phyloP scores from a whole-genome alignment of 1,140 invertebrate species.

The Panulirus ornatus region DNA sequence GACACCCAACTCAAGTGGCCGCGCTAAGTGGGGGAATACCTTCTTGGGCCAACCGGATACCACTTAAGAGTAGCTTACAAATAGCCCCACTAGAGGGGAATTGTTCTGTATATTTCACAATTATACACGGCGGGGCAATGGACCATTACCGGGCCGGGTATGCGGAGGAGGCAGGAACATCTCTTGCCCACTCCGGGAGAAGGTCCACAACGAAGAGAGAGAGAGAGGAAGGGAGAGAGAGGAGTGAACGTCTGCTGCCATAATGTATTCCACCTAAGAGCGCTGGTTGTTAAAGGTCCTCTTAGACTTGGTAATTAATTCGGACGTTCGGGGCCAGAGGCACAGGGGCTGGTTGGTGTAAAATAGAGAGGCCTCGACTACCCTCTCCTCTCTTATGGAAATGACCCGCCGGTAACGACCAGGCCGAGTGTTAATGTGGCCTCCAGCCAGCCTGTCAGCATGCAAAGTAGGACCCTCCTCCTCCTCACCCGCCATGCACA shows the following conservation, averaged over 20 bases:
- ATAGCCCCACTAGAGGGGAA: constrained; percentile 65
- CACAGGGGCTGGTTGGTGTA: constrained; percentile 68
- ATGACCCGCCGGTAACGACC: constrained; percentile 58
- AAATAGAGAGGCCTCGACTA: constrained; percentile 67
- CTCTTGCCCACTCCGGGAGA: constrained; percentile 45
- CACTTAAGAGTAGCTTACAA: constrained; percentile 71
- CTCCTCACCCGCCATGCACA: constrained; percentile 7
- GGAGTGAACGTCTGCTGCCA: background rate
- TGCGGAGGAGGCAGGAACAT: background rate
- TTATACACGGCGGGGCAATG: constrained; percentile 35
- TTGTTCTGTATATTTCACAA: constrained; percentile 56
- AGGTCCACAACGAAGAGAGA: too few relatives aligned
- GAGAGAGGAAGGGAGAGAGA: constrained; percentile 21
- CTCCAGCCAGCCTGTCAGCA: constrained; percentile 62
- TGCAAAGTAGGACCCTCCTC: constrained; percentile 60
- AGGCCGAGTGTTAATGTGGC: constrained; percentile 68
- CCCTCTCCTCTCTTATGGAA: constrained; percentile 73
- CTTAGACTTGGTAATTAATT: constrained; percentile 73
- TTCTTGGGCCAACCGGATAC: constrained; percentile 71
- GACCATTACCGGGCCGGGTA: constrained; percentile 33
- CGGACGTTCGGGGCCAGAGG: constrained; percentile 57
- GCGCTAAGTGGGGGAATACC: constrained; percentile 67
- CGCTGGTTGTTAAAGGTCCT: constrained; percentile 66
- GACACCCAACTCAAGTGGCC: constrained; percentile 66
- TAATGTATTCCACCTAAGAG: constrained; percentile 72